Base-by-base conservation (phyloP, 2,113 vertebrate genomes). In the Thymallus thymallus region DNA sequence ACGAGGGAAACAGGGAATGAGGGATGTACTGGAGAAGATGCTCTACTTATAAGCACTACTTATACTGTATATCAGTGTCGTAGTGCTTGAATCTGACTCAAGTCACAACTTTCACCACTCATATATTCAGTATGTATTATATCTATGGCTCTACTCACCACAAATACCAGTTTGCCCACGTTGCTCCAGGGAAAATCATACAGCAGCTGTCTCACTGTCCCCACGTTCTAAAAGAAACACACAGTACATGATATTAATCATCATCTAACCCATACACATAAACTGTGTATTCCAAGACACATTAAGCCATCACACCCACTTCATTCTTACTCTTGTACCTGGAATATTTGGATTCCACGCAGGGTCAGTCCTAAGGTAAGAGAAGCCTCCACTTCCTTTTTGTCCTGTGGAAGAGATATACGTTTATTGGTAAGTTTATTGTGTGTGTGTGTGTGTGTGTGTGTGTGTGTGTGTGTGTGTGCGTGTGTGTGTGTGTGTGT, bases 161-260 rank as follows among this genome's bases (percentile, higher is more conserved):
- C 96, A 77, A 99, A 99, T 5, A 99, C 96, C 74, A 99, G 89
- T 74, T 99, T 99, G 35, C 98, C 98, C 85, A 99, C 98, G 0
- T 99, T 98, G 62, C 96, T 98, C 98, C 97, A 99, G 0, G 98
- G 97, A 79, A 99, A 99, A 84, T 99, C 97, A 0, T 96, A 99
- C 75, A 99, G 85, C 74, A 99, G 94, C 72, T 98, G 96, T 83
- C 94, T 94, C 65, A 97, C 96, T 13, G 95, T 94, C 3, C 95
- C 95, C 60, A 94, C 80, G 76, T 98, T 98, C 98, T 99, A 92
- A 64, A 84, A 22, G 56, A 22, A 16, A 60, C 51, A 20, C 51
- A 60, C n/a, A n/a, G 5, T 48, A 84, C 35, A 35, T 5, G 46
- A n/a, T 62, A 63, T n/a, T 12, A 62, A 46, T 13, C 5, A 48